Evolutionary conservation across 2,113 vertebrate species (phyloP).

Genomic region (Vimba vimba): DNA sequence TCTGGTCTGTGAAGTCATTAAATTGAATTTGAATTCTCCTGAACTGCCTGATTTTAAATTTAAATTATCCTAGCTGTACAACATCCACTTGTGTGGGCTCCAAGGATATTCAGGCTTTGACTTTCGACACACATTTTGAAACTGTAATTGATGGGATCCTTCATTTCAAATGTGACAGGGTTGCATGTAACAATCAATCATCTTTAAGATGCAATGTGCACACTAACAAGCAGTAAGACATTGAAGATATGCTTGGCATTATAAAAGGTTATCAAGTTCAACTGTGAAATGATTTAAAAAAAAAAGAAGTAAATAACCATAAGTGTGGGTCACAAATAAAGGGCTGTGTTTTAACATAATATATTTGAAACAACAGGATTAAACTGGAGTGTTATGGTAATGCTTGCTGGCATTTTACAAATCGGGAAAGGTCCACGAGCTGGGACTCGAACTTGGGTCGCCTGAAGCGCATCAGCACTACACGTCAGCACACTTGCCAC

Average conservation of each 20-base stretch:
- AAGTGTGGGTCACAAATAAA: not conserved
- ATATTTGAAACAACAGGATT: not conserved
- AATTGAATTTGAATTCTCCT: not conserved
- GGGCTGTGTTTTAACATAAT: not conserved
- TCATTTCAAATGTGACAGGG: conserved; percentile 44
- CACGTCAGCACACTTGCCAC: no score
- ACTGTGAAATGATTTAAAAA: not conserved
- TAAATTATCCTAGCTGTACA: not conserved
- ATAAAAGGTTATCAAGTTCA: not conserved
- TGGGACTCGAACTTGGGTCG: no score
- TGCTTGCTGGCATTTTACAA: not conserved
- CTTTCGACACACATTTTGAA: conserved; percentile 48
- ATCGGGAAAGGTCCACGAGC: no score
- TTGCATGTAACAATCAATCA: conserved; percentile 55
- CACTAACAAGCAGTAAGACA: conserved; percentile 12
- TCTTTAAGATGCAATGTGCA: conserved; percentile 12
- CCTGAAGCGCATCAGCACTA: no score
- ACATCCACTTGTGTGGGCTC: not conserved
- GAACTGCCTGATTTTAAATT: conserved; percentile 28
- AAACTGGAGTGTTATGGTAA: not conserved
- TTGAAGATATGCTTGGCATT: not conserved
- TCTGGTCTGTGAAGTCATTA: not conserved
- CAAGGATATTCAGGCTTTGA: conserved; percentile 35
- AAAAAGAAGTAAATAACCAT: no score
- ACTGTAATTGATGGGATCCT: conserved; percentile 52